A percentile compares a stretch with the other conserved stretches of the same genome.
These are phyloP conservation scores for Stenopsyche tienmushanensis DNA, from an alignment of 1,140 invertebrate genomes.

Conservation along the genomic window DNA sequence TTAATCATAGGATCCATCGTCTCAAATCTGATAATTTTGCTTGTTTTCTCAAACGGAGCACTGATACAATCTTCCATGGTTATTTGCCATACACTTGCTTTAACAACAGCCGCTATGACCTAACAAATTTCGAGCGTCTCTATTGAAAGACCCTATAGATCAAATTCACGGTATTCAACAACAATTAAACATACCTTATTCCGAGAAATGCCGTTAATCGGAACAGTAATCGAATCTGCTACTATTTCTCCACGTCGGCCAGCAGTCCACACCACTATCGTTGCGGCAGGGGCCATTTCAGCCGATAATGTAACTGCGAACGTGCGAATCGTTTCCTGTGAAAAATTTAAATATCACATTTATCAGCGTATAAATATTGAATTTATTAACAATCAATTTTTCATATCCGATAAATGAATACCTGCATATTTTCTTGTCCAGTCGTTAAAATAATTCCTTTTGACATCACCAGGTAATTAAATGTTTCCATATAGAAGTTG, in stretches of 20 bases:
- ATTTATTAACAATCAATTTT: conserved; percentile 43
- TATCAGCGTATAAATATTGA: background rate
- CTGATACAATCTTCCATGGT: too few relatives aligned
- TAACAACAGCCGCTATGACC: too few relatives aligned
- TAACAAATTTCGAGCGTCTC: too few relatives aligned
- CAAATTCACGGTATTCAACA: background rate
- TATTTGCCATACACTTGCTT: too few relatives aligned
- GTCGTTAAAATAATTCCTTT: conserved; percentile 79
- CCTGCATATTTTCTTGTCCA: conserved; percentile 70
- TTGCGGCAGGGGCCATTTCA: conserved; percentile 93
- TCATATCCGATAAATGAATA: conserved; percentile 31
- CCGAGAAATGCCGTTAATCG: conserved; percentile 89
- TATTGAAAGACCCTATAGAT: too few relatives aligned
- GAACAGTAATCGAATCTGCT: conserved; percentile 90
- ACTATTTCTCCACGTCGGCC: conserved; percentile 81
- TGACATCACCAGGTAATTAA: conserved; percentile 88
- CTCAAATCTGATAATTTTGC: too few relatives aligned
- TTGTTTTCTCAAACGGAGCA: too few relatives aligned
- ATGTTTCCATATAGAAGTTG: conserved; percentile 86
- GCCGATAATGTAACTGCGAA: conserved; percentile 86
- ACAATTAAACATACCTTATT: conserved; percentile 71
- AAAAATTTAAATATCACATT: conserved; percentile 11
- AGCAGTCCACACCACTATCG: conserved; percentile 86
- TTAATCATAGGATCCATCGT: too few relatives aligned
- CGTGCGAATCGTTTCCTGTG: conserved; percentile 71